Conservation (phyloP, 2,888 invertebrate genomes). For the Macrosiphum euphorbiae region DNA sequence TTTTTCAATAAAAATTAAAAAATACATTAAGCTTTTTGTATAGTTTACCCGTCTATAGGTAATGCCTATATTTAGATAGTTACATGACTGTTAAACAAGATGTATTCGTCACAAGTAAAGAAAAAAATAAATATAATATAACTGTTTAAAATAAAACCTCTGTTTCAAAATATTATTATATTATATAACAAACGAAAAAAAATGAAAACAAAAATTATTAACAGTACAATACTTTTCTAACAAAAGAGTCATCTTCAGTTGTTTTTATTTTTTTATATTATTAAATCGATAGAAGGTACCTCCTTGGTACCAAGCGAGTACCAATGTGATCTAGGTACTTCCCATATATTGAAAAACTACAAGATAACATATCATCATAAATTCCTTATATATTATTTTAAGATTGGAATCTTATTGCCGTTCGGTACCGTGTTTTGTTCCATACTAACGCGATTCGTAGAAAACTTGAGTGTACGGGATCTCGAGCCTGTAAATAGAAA, state of each 20-base stretch:
- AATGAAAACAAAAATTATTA: neutral
- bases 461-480: neutral
- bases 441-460: neutral
- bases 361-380: neutral
- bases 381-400: neutral
- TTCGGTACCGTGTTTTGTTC: neutral
- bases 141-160: no score
- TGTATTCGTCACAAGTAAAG: no score
- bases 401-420: neutral
- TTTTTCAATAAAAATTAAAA: no score
- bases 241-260: neutral
- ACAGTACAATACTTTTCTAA: neutral
- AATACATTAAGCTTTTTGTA: no score
- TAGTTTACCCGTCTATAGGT: no score
- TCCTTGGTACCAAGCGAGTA: neutral
- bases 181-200: no score
- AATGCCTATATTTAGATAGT: no score
- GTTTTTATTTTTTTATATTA: neutral
- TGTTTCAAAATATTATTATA: no score
- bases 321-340: no score
- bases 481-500: neutral
- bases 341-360: neutral
- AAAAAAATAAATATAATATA: no score
- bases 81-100: no score
- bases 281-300: neutral